Conservation (phyloP, 2,888 invertebrate species). For the Miltochrista miniata region DNA sequence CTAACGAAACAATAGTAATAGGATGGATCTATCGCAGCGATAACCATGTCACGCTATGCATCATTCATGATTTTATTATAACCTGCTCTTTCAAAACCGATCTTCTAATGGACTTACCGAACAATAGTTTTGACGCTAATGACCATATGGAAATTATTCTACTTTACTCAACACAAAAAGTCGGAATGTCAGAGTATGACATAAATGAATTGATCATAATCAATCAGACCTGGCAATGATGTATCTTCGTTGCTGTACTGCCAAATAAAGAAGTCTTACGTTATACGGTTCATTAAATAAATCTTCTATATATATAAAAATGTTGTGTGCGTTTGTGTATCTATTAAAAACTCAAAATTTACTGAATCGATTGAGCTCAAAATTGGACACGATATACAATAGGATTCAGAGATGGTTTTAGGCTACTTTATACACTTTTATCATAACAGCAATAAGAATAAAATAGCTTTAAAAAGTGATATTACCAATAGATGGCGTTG, state of each 20-base stretch:
- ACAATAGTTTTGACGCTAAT: constrained; percentile 23
- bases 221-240: constrained; percentile 44
- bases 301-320: too few relatives aligned
- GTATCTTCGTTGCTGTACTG: constrained; percentile 22
- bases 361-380: too few relatives aligned
- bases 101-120: constrained; percentile 11
- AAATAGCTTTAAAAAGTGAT: too few relatives aligned
- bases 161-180: constrained; percentile 22
- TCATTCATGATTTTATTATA: constrained; percentile 43
- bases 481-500: too few relatives aligned
- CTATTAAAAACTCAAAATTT: too few relatives aligned
- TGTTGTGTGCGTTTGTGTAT: too few relatives aligned
- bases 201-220: constrained; percentile 42
- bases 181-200: constrained; percentile 13
- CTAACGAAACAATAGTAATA: constrained; percentile 58
- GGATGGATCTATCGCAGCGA: constrained; percentile 58
- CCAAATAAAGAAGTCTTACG: constrained; percentile 52
- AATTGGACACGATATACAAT: too few relatives aligned
- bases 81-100: constrained; percentile 21
- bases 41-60: constrained; percentile 51
- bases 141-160: constrained; percentile 19
- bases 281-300: constrained; percentile 55
- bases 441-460: too few relatives aligned
- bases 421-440: too few relatives aligned
- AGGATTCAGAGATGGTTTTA: too few relatives aligned